A percentile compares a stretch with the other conserved stretches of the same genome.
These are phyloP conservation scores for Phyllostomus hastatus DNA, from an alignment of 2,113 vertebrate genomes.

Conservation along the genomic window DNA sequence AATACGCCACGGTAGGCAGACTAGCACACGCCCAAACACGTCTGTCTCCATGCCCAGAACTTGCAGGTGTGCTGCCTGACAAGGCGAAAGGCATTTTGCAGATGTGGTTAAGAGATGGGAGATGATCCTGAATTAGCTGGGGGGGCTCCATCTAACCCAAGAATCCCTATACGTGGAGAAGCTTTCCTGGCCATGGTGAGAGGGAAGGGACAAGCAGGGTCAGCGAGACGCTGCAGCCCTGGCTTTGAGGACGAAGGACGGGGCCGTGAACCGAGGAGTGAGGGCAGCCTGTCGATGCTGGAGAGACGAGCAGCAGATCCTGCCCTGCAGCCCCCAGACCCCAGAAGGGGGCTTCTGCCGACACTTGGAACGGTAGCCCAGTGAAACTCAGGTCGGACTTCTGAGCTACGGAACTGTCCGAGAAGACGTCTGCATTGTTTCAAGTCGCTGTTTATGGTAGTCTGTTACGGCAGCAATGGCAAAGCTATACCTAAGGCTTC, in stretches of 20 bases:
- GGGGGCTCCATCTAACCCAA: neutral
- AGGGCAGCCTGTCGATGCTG: neutral
- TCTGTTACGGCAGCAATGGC: neutral
- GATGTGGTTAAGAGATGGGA: neutral
- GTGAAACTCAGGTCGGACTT: neutral
- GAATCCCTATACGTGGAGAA: neutral
- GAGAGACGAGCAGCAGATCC: neutral
- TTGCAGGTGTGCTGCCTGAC: neutral
- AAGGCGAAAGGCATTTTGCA: neutral
- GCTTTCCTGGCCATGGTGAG: neutral
- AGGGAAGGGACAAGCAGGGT: neutral
- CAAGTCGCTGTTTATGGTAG: neutral
- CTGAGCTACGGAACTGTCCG: neutral
- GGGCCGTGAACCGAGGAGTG: neutral
- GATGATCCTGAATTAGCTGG: neutral
- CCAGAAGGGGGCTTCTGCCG: neutral
- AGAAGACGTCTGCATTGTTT: neutral
- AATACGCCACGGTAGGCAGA: neutral
- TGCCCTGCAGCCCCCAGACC: no score
- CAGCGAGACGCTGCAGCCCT: neutral
- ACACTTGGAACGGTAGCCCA: neutral
- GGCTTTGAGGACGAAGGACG: neutral
- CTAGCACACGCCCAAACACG: neutral
- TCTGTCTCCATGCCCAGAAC: neutral
- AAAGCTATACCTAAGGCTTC: neutral